These are phyloP conservation scores for Opisthograptis luteolata DNA, from an alignment of 2,888 invertebrate genomes.

Conservation along the genomic window DNA sequence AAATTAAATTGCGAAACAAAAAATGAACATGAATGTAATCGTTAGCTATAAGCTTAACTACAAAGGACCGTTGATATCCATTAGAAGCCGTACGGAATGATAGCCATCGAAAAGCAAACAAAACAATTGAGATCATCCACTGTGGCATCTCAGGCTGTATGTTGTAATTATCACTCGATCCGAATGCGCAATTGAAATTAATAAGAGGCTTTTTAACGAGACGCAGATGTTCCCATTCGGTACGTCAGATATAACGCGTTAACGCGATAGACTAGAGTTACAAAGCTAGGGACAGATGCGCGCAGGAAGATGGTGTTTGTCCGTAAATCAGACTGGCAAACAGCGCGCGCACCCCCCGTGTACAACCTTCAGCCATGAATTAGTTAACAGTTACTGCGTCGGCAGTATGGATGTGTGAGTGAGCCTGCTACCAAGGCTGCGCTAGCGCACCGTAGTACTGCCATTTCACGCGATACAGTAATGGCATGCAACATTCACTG, in stretches of 20 bases:
- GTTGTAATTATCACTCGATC: slow-evolving; percentile 58
- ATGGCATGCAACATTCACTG: slow-evolving; percentile 30
- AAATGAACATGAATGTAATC: slow-evolving; percentile 16
- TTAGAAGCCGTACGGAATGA: slow-evolving; percentile 25
- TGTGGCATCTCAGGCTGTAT: slow-evolving; percentile 37
- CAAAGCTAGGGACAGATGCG: slow-evolving; percentile 76
- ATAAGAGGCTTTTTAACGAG: slow-evolving; percentile 61
- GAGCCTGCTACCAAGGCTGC: slow-evolving; percentile 55
- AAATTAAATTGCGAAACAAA: slow-evolving; percentile 27
- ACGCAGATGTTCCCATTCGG: slow-evolving; percentile 64
- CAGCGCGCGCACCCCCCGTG: slow-evolving; percentile 58
- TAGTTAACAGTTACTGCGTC: slow-evolving; percentile 8
- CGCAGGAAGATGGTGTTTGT: slow-evolving; percentile 67
- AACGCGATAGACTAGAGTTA: slow-evolving; percentile 62
- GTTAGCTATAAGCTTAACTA: slow-evolving; percentile 4
- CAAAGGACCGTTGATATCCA: slow-evolving; percentile 33
- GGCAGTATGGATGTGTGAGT: slow-evolving; percentile 43
- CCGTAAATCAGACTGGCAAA: slow-evolving; percentile 80
- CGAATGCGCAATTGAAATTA: slow-evolving; percentile 47
- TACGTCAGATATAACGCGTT: slow-evolving; percentile 21
- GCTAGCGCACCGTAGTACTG: slow-evolving; percentile 57
- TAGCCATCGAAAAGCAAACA: slow-evolving; percentile 41
- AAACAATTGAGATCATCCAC: slow-evolving; percentile 49
- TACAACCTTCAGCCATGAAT: slow-evolving; percentile 27
- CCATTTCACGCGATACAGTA: slow-evolving; percentile 45